Base-by-base conservation (phyloP, 2,797 vertebrate species). In the Bufotes viridis region DNA sequence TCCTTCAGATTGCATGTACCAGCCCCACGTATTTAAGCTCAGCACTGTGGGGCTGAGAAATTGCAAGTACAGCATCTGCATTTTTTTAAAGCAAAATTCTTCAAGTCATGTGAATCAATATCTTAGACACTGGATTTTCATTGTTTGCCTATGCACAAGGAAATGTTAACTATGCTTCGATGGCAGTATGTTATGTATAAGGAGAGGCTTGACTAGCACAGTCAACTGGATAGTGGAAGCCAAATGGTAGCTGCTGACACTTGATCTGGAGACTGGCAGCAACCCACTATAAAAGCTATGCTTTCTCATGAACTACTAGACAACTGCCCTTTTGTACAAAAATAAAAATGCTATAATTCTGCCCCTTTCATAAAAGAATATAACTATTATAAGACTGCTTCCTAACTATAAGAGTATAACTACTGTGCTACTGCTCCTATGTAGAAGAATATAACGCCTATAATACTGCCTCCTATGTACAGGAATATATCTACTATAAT, bases 401-500 rank as follows among this genome's bases (percentile, higher is more conserved):
- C 61, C 61, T n/a, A 63, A 22, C 20, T 63, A 63, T 8, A 63
- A 9, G 60, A 63, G 22, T 63, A 7, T 63, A 63, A 20, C 60
- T 63, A 20, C 60, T 63, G 22, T 63, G 22, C 20, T 22, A 63
- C 18, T 63, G 20, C 18, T 22, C 18, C 61, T 63, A 63, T 22
- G 20, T 63, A 22, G 20, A 9, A 63, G 61, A 63, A 22, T 63
- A 63, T 22, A 63, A 63, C 61, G n/a, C n/a, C 61, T 63, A 63
- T 63, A 57, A 14, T 57, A 57, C 55, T 57, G 12, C 61, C 34
- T 63, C 61, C 9, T 63, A n/a, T 63, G 22, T n/a, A 63, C 61
- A 63, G n/a, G 61, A 63, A 63, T 63, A 63, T 63, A 63, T n/a
- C 61, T 63, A 63, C 61, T 63, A 63, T n/a, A 63, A 63, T 63